Evolutionary conservation across 1,140 invertebrate genomes (phyloP), one percentile per base, ranked within the genome.

Genomic region (Muscidifurax raptorellus): DNA sequence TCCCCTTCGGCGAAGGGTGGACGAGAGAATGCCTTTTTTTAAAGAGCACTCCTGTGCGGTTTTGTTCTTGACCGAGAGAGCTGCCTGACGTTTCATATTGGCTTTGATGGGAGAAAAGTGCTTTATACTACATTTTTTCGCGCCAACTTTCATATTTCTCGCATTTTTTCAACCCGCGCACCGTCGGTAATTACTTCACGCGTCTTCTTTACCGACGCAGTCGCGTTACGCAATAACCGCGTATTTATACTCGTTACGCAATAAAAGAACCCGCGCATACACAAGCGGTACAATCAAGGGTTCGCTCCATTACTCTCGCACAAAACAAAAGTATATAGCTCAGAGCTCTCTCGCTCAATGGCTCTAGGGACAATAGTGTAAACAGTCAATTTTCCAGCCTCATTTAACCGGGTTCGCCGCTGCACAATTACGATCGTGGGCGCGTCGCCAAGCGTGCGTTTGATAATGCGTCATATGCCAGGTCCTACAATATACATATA

Each of bases 371-470:
- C 64, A 67, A 80, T 80, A 67, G 64, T 71, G 66, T 71, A 80
- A 80, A 80, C 66, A 80, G 47, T 82, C 80, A 75, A 82, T 74
- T 82, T 82, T 59, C 80, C 71, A 47, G 69, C 28, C 80, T 64
- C 69, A 47, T 52, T 82, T 82, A 75, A 82, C 13, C 71, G 7
- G 40, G n/a, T 7, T 36, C 66, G 40, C 22, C 52, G 22, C 7
- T n/a, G 22, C 10, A 28, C 40, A 80, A 80, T 80, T 80, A 80
- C 36, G 40, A 18, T 72, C 27, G 5, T 36, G 67, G 67, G 67
- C 66, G 32, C 52, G 52, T 59, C 22, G 52, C 52, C 52, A 47
- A 13, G 80, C 59, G 47, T 59, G 44, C 30, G 32, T 28, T 74
- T 52, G 80, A 72, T 74, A 81, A 81, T 81, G 28, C 59, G 71